Percentiles rank a stretch among this genome's conserved stretches.
These are phyloP conservation scores for Erethizon dorsatum DNA, from an alignment of 2,797 vertebrate genomes.

Conservation along the genomic window DNA sequence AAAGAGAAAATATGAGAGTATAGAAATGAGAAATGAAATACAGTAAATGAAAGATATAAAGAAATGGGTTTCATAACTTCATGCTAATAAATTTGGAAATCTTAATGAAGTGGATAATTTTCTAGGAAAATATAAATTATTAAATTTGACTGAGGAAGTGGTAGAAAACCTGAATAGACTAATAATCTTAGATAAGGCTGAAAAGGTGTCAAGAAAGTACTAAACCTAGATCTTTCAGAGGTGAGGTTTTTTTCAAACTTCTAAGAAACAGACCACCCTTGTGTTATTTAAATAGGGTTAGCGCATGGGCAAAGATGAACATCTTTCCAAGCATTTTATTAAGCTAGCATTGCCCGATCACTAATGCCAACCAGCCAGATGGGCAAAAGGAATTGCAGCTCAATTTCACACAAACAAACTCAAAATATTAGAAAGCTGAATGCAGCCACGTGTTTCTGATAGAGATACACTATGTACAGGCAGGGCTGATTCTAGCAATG, in stretches of 20 bases:
- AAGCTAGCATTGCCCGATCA: not conserved
- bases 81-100: conserved; percentile 71
- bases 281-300: not conserved
- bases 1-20: conserved; percentile 41
- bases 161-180: not conserved
- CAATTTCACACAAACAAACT: conserved; percentile 27
- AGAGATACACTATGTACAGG: not conserved
- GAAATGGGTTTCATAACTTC: conserved; percentile 58
- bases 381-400: conserved; percentile 11
- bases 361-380: not conserved
- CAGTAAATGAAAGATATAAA: conserved; percentile 68
- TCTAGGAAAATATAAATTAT: conserved; percentile 54
- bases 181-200: conserved; percentile 9
- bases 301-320: rapidly evolving
- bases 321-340: not conserved
- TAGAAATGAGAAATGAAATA: conserved; percentile 64
- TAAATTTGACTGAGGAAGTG: not conserved
- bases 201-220: not conserved
- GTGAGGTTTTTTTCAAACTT: not conserved
- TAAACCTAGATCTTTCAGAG: not conserved
- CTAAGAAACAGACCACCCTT: not conserved
- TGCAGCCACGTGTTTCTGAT: not conserved
- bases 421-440: conserved; percentile 59
- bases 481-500: not conserved
- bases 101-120: conserved; percentile 60